A percentile compares a stretch with the other conserved stretches of the same genome.
Evolutionary conservation across 2,797 vertebrate genomes (phyloP).

Genomic region (Anabacerthia variegaticeps): DNA sequence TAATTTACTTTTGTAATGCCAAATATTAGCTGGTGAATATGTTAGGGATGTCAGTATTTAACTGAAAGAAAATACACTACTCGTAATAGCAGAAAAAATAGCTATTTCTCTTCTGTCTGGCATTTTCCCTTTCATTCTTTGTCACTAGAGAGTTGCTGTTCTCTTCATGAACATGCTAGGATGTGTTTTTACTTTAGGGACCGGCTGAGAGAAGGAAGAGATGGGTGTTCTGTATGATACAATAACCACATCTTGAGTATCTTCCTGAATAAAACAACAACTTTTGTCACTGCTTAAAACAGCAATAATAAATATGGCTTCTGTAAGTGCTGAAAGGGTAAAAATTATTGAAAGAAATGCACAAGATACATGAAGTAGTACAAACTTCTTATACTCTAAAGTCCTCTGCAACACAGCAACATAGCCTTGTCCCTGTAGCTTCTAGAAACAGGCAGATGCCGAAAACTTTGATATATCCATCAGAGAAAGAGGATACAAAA

Average conservation of each 20-base stretch:
- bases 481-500: neutral
- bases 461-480: neutral
- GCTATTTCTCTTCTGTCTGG: neutral
- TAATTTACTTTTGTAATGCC: neutral
- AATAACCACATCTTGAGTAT: neutral
- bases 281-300: neutral
- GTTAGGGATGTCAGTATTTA: neutral
- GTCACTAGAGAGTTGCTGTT: neutral
- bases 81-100: neutral
- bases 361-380: neutral
- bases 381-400: neutral
- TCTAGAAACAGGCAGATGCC: neutral
- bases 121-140: neutral
- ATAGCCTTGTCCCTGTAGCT: neutral
- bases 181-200: neutral
- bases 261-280: neutral
- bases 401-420: neutral
- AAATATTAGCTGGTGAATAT: neutral
- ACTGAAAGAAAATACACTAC: neutral
- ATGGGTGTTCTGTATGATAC: neutral
- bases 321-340: neutral
- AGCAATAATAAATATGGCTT: neutral
- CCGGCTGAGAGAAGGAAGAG: neutral
- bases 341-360: neutral
- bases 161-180: neutral